phyloP scores from a whole-genome alignment of 2,888 invertebrate species.

The Mellilla xanthometata region DNA sequence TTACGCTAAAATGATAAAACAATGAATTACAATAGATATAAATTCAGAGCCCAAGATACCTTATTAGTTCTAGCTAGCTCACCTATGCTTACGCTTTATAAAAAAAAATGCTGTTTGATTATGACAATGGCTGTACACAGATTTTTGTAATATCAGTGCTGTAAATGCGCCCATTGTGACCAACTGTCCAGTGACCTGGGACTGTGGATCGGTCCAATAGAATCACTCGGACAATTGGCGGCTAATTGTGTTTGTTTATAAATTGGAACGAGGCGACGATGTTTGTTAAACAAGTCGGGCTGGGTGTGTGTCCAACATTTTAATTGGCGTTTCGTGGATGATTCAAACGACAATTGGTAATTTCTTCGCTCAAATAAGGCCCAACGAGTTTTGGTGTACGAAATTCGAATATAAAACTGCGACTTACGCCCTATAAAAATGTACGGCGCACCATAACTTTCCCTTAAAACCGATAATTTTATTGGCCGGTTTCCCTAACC shows the following conservation, averaged over 20 bases:
- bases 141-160: constrained; percentile 77
- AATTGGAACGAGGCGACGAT: constrained; percentile 52
- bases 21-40: too few species aligned
- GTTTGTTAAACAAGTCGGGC: constrained; percentile 51
- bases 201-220: constrained; percentile 38
- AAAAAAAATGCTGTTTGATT: too few species aligned
- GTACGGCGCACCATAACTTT: constrained; percentile 49
- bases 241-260: constrained; percentile 72
- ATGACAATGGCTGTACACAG: too few species aligned
- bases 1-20: too few species aligned
- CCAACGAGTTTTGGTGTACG: too few species aligned
- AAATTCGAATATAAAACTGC: constrained; percentile 40
- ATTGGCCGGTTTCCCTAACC: constrained; percentile 39
- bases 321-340: too few species aligned
- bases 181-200: constrained; percentile 44
- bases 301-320: background rate
- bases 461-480: constrained; percentile 52
- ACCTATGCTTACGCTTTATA: too few species aligned
- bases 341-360: too few species aligned
- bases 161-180: constrained; percentile 54
- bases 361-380: too few species aligned
- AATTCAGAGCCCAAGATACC: too few species aligned
- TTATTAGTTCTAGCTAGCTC: too few species aligned
- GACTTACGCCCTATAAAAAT: constrained; percentile 29
- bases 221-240: constrained; percentile 60